A percentile compares a stretch with the other conserved stretches of the same genome.
phyloP scores from a whole-genome alignment of 2,888 invertebrate species.

The Phaonia tiefii region DNA sequence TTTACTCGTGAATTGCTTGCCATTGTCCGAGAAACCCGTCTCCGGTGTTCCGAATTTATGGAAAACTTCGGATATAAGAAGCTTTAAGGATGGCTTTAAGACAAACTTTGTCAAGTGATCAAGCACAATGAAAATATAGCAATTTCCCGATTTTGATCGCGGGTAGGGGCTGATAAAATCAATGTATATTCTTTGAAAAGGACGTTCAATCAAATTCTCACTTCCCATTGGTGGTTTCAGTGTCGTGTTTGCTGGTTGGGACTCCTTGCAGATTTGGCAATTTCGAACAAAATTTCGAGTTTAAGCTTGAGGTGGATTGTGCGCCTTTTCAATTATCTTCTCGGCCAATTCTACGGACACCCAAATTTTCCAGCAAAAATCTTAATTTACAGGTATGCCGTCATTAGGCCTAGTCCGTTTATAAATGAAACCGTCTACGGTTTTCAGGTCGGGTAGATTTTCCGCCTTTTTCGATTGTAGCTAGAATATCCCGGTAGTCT shows the following conservation, averaged over 20 bases:
- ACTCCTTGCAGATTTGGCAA: constrained; percentile 16
- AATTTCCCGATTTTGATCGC: constrained; percentile 7
- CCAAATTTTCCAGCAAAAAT: too few relatives aligned
- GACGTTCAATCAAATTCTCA: constrained; percentile 19
- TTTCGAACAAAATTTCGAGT: not conserved
- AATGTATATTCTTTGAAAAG: constrained; percentile 34
- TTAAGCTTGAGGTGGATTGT: too few relatives aligned
- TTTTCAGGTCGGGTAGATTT: not conserved
- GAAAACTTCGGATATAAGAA: too few relatives aligned
- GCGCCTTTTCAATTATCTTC: too few relatives aligned
- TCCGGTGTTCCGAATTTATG: too few relatives aligned
- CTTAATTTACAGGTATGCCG: not conserved
- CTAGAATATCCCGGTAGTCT: not conserved
- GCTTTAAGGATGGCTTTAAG: not conserved
- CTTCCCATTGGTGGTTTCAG: constrained; percentile 47
- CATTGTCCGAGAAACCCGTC: too few relatives aligned
- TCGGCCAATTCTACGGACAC: too few relatives aligned
- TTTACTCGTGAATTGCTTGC: too few relatives aligned
- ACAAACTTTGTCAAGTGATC: constrained; percentile 26
- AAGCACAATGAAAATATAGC: constrained; percentile 27
- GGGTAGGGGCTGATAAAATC: constrained; percentile 30
- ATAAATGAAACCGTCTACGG: not conserved
- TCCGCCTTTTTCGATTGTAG: not conserved
- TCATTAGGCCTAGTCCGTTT: not conserved
- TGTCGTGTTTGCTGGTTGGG: constrained; percentile 3